Evolutionary conservation across 2,888 invertebrate species (phyloP), one percentile per base, ranked within the genome.

Genomic region (Cerceris rybyensis): DNA sequence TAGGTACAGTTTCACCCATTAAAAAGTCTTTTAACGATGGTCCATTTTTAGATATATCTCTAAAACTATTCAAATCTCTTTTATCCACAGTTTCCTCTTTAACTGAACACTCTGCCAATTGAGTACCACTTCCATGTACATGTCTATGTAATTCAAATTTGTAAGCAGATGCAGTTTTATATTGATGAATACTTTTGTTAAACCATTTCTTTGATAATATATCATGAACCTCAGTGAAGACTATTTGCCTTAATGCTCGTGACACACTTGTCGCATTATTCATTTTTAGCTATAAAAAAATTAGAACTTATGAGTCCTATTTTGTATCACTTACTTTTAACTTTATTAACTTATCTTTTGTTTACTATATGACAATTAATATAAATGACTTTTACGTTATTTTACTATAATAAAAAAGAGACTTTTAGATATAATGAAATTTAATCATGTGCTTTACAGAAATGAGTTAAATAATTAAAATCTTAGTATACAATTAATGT

Each of bases 11-110:
- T 2, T 74, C 16, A n/a, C 9, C 2, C 5, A 6, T 6, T 11
- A 85, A 60, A 52, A 85, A 85, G 28, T 86, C 80, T 54, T 11
- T 80, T 8, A 85, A 49, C 0, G 86, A 78, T 0, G 82, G 86
- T 0, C 84, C 86, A 65, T 67, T 68, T 28, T 43, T 73, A 7
- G 75, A 54, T 11, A 70, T 13, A 64, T 59, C 58, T 52, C 41
- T 75, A 0, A 63, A 54, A 2, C 57, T 16, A 41, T 70, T 61
- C 4, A 52, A 16, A 2, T 64, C 41, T 6, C 8, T 17, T 64
- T 42, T 52, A 8, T 57, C 63, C 13, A 0, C 17, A 2, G 39
- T 16, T 2, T 67, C 46, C 9, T 75, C 43, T 16, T 75, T 55
- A 46, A 55, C n/a, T 2, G 8, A 14, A 0, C 50, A 13, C 13